Evolutionary conservation across 2,113 vertebrate genomes (phyloP).

Genomic region (Amblyornis subalaris): DNA sequence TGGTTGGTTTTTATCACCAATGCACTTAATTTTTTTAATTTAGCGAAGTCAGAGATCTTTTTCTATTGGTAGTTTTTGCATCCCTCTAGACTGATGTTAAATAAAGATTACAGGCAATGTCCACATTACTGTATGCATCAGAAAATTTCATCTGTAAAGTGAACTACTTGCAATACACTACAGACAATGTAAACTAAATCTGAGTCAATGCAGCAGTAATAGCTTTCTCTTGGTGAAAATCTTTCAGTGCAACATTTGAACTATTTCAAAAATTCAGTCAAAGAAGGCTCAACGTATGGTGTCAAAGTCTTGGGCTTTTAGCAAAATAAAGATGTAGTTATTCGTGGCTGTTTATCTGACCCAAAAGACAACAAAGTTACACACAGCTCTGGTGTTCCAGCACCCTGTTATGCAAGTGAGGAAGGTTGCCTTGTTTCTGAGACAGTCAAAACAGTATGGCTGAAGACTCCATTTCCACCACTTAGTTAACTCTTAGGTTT

Average conservation of each 20-base stretch:
- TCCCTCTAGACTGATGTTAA: background rate
- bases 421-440: background rate
- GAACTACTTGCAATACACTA: background rate
- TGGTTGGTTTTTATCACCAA: background rate
- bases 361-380: background rate
- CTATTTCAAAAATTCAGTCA: background rate
- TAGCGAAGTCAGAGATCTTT: background rate
- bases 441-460: background rate
- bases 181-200: background rate
- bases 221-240: background rate
- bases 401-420: rapidly evolving
- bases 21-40: background rate
- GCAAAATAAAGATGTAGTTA: background rate
- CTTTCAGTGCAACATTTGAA: background rate
- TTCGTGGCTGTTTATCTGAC: background rate
- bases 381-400: background rate
- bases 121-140: background rate
- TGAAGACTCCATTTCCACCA: background rate
- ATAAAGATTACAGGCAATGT: background rate
- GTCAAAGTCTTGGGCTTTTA: background rate
- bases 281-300: background rate
- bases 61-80: background rate
- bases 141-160: background rate
- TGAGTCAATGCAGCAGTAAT: background rate
- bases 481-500: background rate